phyloP scores from a whole-genome alignment of 1,140 invertebrate genomes.

The Neuroterus valhalla region DNA sequence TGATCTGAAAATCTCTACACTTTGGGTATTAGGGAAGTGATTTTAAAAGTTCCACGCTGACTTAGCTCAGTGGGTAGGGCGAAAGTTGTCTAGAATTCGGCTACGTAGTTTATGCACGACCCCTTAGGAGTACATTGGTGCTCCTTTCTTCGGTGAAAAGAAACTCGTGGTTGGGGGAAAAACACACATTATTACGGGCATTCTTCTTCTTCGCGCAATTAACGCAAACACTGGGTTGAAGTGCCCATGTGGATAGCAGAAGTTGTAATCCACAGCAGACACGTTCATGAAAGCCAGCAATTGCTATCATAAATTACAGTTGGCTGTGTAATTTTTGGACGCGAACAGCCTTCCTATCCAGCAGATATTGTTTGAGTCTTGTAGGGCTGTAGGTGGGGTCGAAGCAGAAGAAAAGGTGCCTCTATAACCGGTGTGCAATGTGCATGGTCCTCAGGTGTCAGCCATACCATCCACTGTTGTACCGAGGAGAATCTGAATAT shows the following conservation, averaged over 20 bases:
- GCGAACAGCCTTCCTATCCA: not conserved
- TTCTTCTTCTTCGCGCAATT: constrained; percentile 23
- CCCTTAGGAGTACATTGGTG: too few species aligned
- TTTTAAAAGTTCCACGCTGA: too few species aligned
- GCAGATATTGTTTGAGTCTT: constrained; percentile 17
- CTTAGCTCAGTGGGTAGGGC: too few species aligned
- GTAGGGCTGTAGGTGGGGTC: constrained; percentile 16
- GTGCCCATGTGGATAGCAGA: constrained; percentile 6
- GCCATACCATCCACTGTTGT: constrained; percentile 16
- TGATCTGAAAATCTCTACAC: too few species aligned
- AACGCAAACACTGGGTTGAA: not conserved
- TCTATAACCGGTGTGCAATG: constrained; percentile 20
- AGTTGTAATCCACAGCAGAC: constrained; percentile 17
- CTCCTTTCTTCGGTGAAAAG: too few species aligned
- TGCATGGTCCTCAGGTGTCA: constrained; percentile 24
- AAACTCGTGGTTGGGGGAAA: not conserved
- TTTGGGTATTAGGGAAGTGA: too few species aligned
- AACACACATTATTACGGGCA: not conserved
- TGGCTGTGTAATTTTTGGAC: constrained; percentile 18
- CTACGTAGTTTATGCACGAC: too few species aligned
- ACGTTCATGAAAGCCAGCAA: constrained; percentile 22
- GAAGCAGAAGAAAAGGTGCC: constrained; percentile 12
- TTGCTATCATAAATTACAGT: constrained; percentile 23
- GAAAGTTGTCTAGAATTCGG: too few species aligned
- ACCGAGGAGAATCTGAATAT: constrained; percentile 27